Conservation (phyloP, 2,888 invertebrate genomes). For the Rhamnusium bicolor region DNA sequence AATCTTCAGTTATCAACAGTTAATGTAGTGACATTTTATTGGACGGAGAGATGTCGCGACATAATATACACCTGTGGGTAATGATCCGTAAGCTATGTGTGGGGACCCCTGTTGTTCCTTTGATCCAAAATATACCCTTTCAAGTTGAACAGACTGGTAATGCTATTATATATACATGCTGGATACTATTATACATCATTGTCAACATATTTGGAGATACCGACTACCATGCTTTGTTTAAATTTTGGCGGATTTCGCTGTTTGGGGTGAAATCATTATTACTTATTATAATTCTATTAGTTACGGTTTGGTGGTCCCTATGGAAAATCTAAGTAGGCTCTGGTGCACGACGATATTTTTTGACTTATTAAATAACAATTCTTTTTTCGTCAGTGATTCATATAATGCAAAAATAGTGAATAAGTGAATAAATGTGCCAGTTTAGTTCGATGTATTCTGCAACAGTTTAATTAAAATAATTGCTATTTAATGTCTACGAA, state of each 20-base stretch:
- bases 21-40: constrained; percentile 49
- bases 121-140: constrained; percentile 64
- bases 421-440: background rate
- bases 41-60: constrained; percentile 54
- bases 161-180: constrained; percentile 61
- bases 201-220: constrained; percentile 57
- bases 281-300: constrained; percentile 61
- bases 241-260: constrained; percentile 57
- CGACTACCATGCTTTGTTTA: constrained; percentile 57
- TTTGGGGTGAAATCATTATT: constrained; percentile 57
- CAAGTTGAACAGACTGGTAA: constrained; percentile 61
- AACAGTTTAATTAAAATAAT: too few relatives aligned
- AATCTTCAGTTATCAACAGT: constrained; percentile 43
- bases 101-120: constrained; percentile 66
- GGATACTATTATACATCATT: constrained; percentile 61
- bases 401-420: background rate
- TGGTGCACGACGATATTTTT: background rate
- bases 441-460: too few relatives aligned
- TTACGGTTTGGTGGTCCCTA: constrained; percentile 47
- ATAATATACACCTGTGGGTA: constrained; percentile 67
- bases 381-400: background rate
- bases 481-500: too few relatives aligned
- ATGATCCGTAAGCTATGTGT: constrained; percentile 68
- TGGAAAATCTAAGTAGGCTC: constrained; percentile 6
- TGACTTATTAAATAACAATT: background rate